Conservation (phyloP, 2,888 invertebrate species). For the Zhengitettix transpicula region DNA sequence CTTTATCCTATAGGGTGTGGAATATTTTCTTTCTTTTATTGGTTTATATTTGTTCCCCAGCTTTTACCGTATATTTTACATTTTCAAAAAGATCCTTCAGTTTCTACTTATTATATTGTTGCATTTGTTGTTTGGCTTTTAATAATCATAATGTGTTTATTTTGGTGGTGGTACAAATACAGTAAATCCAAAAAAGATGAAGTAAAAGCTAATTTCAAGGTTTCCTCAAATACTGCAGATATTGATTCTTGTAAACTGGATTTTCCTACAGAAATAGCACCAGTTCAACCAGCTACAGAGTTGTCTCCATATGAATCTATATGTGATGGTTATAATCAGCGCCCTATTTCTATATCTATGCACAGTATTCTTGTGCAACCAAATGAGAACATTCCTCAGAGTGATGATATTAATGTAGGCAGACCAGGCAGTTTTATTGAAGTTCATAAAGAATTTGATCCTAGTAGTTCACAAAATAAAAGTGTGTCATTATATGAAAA, state of each 20-base stretch:
- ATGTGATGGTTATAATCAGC: neutral
- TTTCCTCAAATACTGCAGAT: too few relatives aligned
- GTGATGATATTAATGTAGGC: too few relatives aligned
- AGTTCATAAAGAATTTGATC: too few relatives aligned
- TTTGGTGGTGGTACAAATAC: slow-evolving; percentile 4
- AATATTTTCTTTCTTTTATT: slow-evolving; percentile 13
- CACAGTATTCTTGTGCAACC: neutral
- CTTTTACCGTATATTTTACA: slow-evolving; percentile 1
- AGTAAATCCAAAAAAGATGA: neutral
- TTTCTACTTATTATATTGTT: slow-evolving; percentile 7
- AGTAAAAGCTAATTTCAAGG: too few relatives aligned
- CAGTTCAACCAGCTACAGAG: slow-evolving; percentile 1
- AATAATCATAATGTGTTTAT: slow-evolving; percentile 2
- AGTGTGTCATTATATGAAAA: too few relatives aligned
- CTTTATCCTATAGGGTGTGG: slow-evolving; percentile 6
- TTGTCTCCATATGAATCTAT: neutral
- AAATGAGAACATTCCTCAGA: neutral
- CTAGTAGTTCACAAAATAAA: too few relatives aligned
- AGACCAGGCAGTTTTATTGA: too few relatives aligned
- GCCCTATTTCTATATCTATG: neutral
- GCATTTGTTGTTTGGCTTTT: slow-evolving; percentile 10
- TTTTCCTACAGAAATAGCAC: neutral
- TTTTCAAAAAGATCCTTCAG: slow-evolving; percentile 6
- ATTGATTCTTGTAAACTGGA: neutral
- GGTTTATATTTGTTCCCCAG: slow-evolving; percentile 14